Evolutionary conservation across 2,888 invertebrate species (phyloP).

Genomic region (Girardia tigrina): DNA sequence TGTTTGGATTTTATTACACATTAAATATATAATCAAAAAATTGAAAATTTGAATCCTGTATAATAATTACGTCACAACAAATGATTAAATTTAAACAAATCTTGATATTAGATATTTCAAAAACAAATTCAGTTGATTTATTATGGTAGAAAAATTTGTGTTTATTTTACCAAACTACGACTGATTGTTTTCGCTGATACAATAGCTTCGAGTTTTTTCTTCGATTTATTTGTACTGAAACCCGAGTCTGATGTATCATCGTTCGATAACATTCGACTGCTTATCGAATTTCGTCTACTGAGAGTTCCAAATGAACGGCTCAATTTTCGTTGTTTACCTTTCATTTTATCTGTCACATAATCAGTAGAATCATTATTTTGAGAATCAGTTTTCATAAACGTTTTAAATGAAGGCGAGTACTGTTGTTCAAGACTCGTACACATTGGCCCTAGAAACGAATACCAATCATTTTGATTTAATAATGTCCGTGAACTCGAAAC

Average conservation of each 20-base stretch:
- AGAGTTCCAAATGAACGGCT: background rate
- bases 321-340: slow-evolving; percentile 3
- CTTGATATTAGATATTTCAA: too few relatives aligned
- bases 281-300: slow-evolving; percentile 1
- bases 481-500: background rate
- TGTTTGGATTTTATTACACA: too few relatives aligned
- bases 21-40: too few relatives aligned
- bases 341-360: background rate
- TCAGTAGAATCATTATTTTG: background rate
- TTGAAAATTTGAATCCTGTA: too few relatives aligned
- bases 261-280: background rate
- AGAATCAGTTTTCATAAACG: background rate
- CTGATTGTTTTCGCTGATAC: background rate
- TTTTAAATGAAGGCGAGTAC: background rate
- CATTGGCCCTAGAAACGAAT: background rate
- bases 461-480: background rate
- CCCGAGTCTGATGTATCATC: background rate
- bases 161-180: too few relatives aligned
- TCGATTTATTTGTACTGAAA: background rate
- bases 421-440: slow-evolving; percentile 18
- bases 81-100: too few relatives aligned
- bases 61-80: too few relatives aligned
- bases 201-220: background rate
- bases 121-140: too few relatives aligned
- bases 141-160: too few relatives aligned